These are phyloP conservation scores for Hyperoplus immaculatus DNA, from an alignment of 2,797 vertebrate genomes.

Conservation along the genomic window DNA sequence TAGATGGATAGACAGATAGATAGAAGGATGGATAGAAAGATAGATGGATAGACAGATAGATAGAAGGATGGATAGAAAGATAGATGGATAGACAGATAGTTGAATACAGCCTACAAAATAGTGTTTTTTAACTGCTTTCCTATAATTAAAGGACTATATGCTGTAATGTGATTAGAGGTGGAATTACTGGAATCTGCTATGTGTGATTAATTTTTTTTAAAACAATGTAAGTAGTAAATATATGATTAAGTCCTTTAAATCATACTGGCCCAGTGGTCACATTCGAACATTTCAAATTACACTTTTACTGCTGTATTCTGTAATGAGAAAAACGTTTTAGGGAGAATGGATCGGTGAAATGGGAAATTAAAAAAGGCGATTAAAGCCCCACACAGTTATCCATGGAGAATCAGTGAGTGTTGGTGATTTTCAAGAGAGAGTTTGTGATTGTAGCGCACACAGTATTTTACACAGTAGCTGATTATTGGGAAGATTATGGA, in stretches of 20 bases:
- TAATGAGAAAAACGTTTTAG: constrained; percentile 8
- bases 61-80: too few species aligned
- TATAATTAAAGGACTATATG: too few species aligned
- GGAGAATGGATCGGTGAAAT: constrained; percentile 3
- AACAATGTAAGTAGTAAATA: background rate
- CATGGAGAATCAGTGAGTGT: background rate
- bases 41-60: too few species aligned
- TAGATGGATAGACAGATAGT: too few species aligned
- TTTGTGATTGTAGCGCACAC: background rate
- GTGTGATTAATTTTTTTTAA: background rate
- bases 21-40: too few species aligned
- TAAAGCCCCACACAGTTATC: background rate
- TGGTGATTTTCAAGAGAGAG: background rate
- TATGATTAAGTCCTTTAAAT: background rate
- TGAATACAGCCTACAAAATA: too few species aligned
- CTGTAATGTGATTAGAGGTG: too few species aligned
- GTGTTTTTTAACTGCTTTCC: too few species aligned
- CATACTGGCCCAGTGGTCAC: background rate
- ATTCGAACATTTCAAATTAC: background rate
- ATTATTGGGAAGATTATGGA: constrained; percentile 15
- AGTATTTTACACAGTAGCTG: background rate
- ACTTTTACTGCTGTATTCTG: background rate
- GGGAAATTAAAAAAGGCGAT: background rate
- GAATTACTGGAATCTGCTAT: background rate
- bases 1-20: too few species aligned